phyloP scores from a whole-genome alignment of 1,140 invertebrate species.

The Temnothorax nylanderi region DNA sequence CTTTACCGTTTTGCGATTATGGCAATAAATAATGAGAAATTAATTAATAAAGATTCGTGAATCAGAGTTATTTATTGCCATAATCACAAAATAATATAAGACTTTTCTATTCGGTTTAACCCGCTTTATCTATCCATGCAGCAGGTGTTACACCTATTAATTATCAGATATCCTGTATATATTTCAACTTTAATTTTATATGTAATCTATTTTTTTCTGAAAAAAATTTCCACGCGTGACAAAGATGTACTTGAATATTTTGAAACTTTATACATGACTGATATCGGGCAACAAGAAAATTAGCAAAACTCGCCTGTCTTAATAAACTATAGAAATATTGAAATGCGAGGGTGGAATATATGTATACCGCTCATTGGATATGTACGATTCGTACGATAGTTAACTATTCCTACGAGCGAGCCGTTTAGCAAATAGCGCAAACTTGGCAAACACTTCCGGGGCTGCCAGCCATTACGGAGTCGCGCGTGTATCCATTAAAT shows the following conservation, averaged over 20 bases:
- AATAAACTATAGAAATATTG: slow-evolving; percentile 19
- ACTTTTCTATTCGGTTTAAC: too few relatives aligned
- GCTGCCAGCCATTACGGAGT: slow-evolving; percentile 44
- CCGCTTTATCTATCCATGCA: too few relatives aligned
- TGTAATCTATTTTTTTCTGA: neutral
- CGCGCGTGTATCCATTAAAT: slow-evolving; percentile 64
- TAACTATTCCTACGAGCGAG: slow-evolving; percentile 55
- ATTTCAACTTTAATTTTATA: neutral
- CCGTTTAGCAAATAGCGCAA: slow-evolving; percentile 62
- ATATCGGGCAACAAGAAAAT: neutral
- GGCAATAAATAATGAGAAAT: too few relatives aligned
- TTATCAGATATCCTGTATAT: too few relatives aligned
- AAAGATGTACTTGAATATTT: neutral
- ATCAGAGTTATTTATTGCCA: too few relatives aligned
- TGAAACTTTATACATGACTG: neutral
- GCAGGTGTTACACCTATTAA: too few relatives aligned
- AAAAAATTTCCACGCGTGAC: neutral
- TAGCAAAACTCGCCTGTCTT: neutral
- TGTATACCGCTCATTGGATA: slow-evolving; percentile 33
- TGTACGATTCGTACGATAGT: slow-evolving; percentile 54
- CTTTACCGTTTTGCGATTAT: too few relatives aligned
- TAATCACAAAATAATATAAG: too few relatives aligned
- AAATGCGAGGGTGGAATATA: slow-evolving; percentile 20
- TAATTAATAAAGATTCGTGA: too few relatives aligned
- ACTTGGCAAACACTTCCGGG: slow-evolving; percentile 64